Evolutionary conservation across 2,113 vertebrate genomes (phyloP).

Genomic region (Eolophus roseicapilla): DNA sequence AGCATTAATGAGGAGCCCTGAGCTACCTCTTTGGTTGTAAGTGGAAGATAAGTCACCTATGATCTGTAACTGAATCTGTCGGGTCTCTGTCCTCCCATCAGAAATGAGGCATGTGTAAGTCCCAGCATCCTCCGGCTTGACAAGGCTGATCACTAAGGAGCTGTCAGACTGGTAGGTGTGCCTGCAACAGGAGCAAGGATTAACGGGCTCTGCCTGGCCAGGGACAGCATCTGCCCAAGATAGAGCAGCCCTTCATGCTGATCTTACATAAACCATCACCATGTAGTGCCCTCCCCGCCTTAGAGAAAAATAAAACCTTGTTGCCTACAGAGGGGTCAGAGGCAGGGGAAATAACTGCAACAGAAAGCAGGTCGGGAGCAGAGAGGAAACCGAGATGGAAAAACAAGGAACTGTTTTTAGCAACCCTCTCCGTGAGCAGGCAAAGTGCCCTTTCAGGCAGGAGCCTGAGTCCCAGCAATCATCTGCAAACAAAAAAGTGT

Average conservation of each 20-base stretch:
- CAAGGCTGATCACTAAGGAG: slow-evolving; percentile 83
- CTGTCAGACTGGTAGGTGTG: slow-evolving; percentile 82
- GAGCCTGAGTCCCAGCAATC: neutral
- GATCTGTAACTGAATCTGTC: slow-evolving; percentile 82
- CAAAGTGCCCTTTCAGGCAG: neutral
- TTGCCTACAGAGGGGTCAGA: neutral
- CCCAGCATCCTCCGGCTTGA: slow-evolving; percentile 78
- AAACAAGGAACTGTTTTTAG: slow-evolving; percentile 28
- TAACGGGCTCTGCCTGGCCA: neutral
- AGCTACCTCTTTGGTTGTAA: neutral
- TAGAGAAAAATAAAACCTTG: neutral
- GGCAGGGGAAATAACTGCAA: neutral
- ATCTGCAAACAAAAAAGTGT: neutral
- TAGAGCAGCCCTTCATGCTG: neutral
- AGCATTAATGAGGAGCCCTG: neutral
- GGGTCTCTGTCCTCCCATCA: slow-evolving; percentile 70
- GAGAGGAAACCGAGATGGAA: neutral
- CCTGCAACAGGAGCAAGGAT: slow-evolving; percentile 60
- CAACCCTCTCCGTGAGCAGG: neutral
- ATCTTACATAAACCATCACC: neutral
- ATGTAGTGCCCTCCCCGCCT: rapidly evolving
- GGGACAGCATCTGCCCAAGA: rapidly evolving
- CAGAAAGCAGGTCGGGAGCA: neutral
- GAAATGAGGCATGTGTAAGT: slow-evolving; percentile 82
- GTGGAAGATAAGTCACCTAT: slow-evolving; percentile 72